phyloP scores from a whole-genome alignment of 2,113 vertebrate genomes.

The Antechinus flavipes region DNA sequence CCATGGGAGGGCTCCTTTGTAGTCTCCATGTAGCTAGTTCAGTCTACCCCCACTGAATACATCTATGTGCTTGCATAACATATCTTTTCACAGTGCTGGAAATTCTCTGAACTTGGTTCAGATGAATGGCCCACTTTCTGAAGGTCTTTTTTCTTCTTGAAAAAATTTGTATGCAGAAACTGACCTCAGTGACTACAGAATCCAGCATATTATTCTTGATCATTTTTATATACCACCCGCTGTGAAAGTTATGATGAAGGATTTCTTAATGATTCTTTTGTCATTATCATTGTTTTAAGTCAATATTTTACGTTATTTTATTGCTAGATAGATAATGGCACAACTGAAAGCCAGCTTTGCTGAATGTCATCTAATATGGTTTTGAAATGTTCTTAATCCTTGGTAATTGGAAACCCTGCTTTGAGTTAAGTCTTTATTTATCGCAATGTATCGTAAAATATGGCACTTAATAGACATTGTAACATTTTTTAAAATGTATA shows the following conservation, averaged over 20 bases:
- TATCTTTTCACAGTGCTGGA: constrained; percentile 92
- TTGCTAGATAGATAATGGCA: constrained; percentile 82
- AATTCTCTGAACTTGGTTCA: constrained; percentile 96
- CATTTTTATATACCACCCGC: constrained; percentile 95
- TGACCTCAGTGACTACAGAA: constrained; percentile 95
- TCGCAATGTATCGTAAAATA: constrained; percentile 70
- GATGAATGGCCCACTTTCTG: constrained; percentile 96
- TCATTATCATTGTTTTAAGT: constrained; percentile 96
- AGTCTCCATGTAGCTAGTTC: constrained; percentile 94
- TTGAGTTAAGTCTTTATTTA: constrained; percentile 52
- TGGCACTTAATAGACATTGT: constrained; percentile 18
- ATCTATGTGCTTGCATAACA: constrained; percentile 95
- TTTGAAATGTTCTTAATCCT: constrained; percentile 77
- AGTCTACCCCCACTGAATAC: constrained; percentile 96
- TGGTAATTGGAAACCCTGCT: constrained; percentile 77
- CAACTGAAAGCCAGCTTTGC: constrained; percentile 83
- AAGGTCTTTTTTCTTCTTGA: constrained; percentile 88
- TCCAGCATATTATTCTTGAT: constrained; percentile 96
- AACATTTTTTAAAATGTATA: background rate
- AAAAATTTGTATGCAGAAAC: constrained; percentile 97
- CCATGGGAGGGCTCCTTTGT: constrained; percentile 99
- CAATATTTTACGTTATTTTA: constrained; percentile 91
- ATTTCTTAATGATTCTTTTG: constrained; percentile 96
- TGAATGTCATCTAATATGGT: constrained; percentile 76
- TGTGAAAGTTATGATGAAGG: constrained; percentile 96